Base-by-base conservation (phyloP, 1,140 invertebrate species). In the Lethocerus indicus region DNA sequence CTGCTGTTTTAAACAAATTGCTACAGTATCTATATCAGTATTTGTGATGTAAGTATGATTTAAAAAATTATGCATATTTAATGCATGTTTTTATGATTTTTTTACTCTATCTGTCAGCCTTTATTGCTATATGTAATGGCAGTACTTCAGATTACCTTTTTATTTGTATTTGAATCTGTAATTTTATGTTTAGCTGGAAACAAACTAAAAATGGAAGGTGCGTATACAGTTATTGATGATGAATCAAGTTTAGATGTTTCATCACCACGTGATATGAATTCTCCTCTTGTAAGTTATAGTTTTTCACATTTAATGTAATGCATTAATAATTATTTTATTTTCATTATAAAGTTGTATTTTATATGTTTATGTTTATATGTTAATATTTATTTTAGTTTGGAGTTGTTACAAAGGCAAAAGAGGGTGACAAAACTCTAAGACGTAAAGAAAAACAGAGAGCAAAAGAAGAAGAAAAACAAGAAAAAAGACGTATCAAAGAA, bases 391-490 rank as follows among this genome's bases (percentile, higher is more conserved):
- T 53, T 54, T 54, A 74, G 72, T 77, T 75, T 60, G 72, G 73
- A 21, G 68, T 75, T 41, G 62, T 75, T 53, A 68, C 72, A 3
- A 81, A 74, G 58, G 67, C 67, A 42, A 77, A 80, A 57, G 78
- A 80, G 45, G 64, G 66, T 9, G 78, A 83, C 35, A 82, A 81
- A 53, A 64, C 78, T 9, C 63, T 72, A 20, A 68, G 73, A 41
- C 78, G 79, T 55, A 69, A 76, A 57, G 78, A 81, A 48, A 83
- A 82, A 56, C 75, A 81, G 57, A 83, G 80, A 60, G 74, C 71
- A 16, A 83, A 83, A 59, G 81, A 85, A 55, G 80, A 84, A 57
- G 81, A 86, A 47, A 84, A 86, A 56, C 58, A 74, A 53, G 81
- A 86, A 56, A 83, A 83, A 59, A 67, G 76, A 18, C 63, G 79